phyloP scores from a whole-genome alignment of 2,113 vertebrate genomes.

The Ranitomeya imitator region DNA sequence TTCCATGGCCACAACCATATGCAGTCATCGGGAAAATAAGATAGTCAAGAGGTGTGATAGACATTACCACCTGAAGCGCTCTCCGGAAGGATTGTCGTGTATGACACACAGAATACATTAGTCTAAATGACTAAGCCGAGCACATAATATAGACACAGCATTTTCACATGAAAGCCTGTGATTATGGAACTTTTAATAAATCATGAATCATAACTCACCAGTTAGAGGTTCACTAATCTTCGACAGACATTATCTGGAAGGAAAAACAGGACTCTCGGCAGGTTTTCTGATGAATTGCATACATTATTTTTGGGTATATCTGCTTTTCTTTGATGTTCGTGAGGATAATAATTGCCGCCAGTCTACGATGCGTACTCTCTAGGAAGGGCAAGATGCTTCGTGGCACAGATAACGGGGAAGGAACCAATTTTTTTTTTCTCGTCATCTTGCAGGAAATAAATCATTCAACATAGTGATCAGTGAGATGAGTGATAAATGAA shows the following conservation, averaged over 20 bases:
- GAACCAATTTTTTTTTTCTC: not conserved
- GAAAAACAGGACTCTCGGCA: not conserved
- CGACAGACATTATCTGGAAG: not conserved
- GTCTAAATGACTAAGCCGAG: slow-evolving; percentile 6
- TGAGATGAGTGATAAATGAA: not conserved
- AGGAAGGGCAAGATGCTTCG: not conserved
- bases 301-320: slow-evolving; percentile 15
- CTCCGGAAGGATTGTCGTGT: not conserved
- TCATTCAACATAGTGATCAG: not conserved
- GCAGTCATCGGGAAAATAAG: not conserved
- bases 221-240: slow-evolving; percentile 8
- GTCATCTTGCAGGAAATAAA: not conserved
- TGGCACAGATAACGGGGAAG: not conserved
- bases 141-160: slow-evolving; percentile 5
- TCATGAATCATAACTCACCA: slow-evolving; percentile 23
- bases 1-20: not conserved
- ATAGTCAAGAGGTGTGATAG: not conserved
- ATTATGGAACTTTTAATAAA: slow-evolving; percentile 26
- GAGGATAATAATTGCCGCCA: not conserved
- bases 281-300: not conserved
- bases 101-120: slow-evolving; percentile 16
- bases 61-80: not conserved
- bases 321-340: not conserved
- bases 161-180: slow-evolving; percentile 23
- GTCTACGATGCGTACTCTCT: not conserved